phyloP scores from a whole-genome alignment of 2,888 invertebrate genomes.

The Protula sp. region DNA sequence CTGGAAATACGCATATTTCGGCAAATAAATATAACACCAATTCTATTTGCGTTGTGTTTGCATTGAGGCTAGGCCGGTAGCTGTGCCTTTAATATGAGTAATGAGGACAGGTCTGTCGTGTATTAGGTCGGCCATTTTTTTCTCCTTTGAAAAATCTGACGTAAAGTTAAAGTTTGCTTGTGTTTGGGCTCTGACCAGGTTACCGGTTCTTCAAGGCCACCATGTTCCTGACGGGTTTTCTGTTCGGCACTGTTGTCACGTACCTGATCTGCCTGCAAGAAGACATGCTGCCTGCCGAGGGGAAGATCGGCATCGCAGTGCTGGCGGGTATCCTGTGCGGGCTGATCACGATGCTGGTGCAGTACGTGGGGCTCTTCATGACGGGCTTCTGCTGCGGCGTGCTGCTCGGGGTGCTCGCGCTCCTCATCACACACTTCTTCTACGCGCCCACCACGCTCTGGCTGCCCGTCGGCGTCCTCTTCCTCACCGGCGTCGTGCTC shows the following conservation, averaged over 20 bases:
- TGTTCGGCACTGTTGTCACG: conserved; percentile 75
- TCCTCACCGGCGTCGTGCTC: conserved; percentile 65
- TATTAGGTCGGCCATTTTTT: too few species aligned
- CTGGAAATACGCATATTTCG: too few species aligned
- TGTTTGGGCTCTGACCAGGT: conserved; percentile 59
- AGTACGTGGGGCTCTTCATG: conserved; percentile 76
- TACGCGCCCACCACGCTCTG: conserved; percentile 62
- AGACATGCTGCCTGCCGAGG: conserved; percentile 65
- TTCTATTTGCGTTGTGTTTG: too few species aligned
- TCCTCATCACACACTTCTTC: conserved; percentile 58
- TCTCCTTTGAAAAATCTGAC: too few species aligned
- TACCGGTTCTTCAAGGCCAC: conserved; percentile 83
- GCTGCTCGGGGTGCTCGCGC: conserved; percentile 44
- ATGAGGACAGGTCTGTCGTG: too few species aligned
- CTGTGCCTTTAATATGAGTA: too few species aligned
- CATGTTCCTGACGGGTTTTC: conserved; percentile 82
- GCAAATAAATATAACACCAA: too few species aligned
- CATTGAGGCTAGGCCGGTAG: too few species aligned
- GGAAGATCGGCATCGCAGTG: conserved; percentile 67
- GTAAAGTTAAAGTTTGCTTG: background rate
- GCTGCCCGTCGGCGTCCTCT: conserved; percentile 66
- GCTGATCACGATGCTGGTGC: conserved; percentile 74
- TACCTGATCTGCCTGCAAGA: conserved; percentile 77
- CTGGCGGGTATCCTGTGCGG: conserved; percentile 73
- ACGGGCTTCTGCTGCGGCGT: conserved; percentile 74